Base-by-base conservation (phyloP, 2,888 invertebrate species). In the Timandra comae region DNA sequence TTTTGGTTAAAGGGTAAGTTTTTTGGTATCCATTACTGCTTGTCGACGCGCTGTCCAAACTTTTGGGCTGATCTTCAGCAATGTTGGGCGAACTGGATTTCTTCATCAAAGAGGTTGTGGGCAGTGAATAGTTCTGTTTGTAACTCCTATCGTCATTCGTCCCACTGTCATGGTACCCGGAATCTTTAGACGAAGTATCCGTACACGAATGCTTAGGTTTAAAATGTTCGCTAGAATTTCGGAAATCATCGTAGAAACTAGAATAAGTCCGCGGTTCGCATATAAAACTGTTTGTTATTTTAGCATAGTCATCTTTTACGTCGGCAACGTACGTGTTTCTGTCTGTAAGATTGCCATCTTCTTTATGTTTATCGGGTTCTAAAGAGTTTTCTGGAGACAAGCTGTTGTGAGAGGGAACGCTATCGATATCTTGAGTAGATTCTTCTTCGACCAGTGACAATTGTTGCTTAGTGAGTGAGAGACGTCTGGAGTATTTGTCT, bases 391-490 rank as follows among this genome's bases (percentile, higher is more conserved):
- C 76, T 27, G 73, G 74, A 3, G 79, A 70, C 20, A 78, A 49
- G 36, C 74, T 79, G 1, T 72, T 72, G 32, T 81, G 79, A 3
- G 81, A 81, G 9, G 75, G 75, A 1, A 71, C 64, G 53, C 79
- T 81, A 20, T 86, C 86, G 8, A 82, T 46, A 38, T 86, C 86
- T 56, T 86, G 86, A 2, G 72, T 74, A 0, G 84, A 85, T 48
- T 87, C 86, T 49, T 87, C 86, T 66, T 86, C 86, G 2, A 87
- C 86, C 38, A 87, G 56, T 2, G 86, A 86, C 0, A 87, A 54
- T 43, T 86, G 84, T 41, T 84, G 79, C 45, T 77, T 81, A 2
- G 72, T 77, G 12, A 69, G 42, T 7, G 62, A 63, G 2, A 78
- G 50, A 20, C 72, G 64, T 24, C 59, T 69, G 2, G 69, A 65